phyloP scores from a whole-genome alignment of 2,797 vertebrate genomes.

The Rhabdophis nuchalis region DNA sequence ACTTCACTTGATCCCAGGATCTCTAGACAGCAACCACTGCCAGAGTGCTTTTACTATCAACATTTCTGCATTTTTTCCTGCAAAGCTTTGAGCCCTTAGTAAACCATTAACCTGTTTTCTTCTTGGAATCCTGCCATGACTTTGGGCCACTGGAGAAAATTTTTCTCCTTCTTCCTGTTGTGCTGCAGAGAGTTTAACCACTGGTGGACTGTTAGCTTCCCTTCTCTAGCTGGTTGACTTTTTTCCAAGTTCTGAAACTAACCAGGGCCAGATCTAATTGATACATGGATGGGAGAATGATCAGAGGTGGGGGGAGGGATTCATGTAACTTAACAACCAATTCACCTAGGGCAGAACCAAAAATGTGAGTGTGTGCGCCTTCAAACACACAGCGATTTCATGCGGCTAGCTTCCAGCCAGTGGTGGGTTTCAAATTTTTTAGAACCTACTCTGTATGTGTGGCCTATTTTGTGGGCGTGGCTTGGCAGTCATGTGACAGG shows the following conservation, averaged over 20 bases:
- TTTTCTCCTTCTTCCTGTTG: not conserved
- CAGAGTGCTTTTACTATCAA: not conserved
- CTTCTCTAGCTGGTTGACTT: not conserved
- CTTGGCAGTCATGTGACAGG: too few relatives aligned
- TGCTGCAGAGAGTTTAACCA: not conserved
- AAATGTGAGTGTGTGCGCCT: too few relatives aligned
- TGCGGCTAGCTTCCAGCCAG: too few relatives aligned
- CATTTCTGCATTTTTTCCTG: not conserved
- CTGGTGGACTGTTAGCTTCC: too few relatives aligned
- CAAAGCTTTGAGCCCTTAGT: not conserved
- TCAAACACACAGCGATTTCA: too few relatives aligned
- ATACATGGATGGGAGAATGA: not conserved
- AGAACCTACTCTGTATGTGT: too few relatives aligned
- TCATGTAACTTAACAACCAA: too few relatives aligned
- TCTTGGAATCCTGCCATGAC: constrained; percentile 17
- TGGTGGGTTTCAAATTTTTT: too few relatives aligned
- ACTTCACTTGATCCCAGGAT: not conserved
- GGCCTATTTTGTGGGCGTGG: too few relatives aligned
- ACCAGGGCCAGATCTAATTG: not conserved
- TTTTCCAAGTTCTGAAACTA: not conserved
- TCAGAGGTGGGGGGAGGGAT: too few relatives aligned
- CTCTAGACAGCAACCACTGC: not conserved
- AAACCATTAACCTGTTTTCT: constrained; percentile 20
- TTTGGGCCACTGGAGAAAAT: not conserved
- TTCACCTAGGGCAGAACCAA: too few relatives aligned